Evolutionary conservation across 2,797 vertebrate species (phyloP).

Genomic region (Xenopus petersii): DNA sequence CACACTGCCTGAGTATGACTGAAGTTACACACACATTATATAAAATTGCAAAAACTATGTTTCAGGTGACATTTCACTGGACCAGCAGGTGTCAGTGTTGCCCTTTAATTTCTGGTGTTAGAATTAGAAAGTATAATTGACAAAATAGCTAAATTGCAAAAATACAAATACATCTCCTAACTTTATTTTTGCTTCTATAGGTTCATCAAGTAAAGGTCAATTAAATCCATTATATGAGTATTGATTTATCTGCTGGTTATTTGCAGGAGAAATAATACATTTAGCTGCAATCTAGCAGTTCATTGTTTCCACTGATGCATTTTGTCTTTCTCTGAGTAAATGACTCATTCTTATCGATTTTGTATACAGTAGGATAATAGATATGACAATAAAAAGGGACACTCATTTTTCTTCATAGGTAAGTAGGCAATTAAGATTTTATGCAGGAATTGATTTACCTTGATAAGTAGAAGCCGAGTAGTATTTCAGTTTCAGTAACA

Average conservation of each 20-base stretch:
- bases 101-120: slow-evolving; percentile 6
- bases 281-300: slow-evolving; percentile 35
- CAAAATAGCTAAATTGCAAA: slow-evolving; percentile 12
- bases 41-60: no score
- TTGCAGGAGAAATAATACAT: slow-evolving; percentile 33
- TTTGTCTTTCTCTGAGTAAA: slow-evolving; percentile 34
- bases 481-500: not conserved
- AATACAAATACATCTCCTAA: slow-evolving; percentile 10
- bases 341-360: slow-evolving; percentile 36
- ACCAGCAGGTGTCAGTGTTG: slow-evolving; percentile 37
- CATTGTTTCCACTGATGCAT: slow-evolving; percentile 32
- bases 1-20: no score
- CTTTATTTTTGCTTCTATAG: slow-evolving; percentile 36
- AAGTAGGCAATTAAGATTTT: slow-evolving; percentile 28
- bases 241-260: slow-evolving; percentile 31
- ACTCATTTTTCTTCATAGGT: slow-evolving; percentile 23
- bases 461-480: slow-evolving; percentile 19
- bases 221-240: slow-evolving; percentile 48
- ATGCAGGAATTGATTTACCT: slow-evolving; percentile 22
- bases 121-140: not conserved
- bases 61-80: not conserved
- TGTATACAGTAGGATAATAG: slow-evolving; percentile 41
- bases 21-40: no score
- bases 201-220: slow-evolving; percentile 47
- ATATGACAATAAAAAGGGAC: slow-evolving; percentile 35